phyloP scores from a whole-genome alignment of 1,140 invertebrate genomes.

The Rhagoletis zephyria region DNA sequence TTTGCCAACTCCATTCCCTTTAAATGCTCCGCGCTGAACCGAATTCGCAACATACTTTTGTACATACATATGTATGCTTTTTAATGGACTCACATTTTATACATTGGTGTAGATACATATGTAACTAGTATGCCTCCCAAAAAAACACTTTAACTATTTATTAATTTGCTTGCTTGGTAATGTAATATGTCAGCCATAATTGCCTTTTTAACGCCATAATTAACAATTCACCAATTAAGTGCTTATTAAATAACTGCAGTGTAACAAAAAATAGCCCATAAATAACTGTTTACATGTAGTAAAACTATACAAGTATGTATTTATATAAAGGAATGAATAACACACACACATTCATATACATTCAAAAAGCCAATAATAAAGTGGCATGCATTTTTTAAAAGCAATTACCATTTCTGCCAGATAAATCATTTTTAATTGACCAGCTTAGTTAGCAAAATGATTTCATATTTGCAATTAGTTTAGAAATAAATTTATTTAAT shows the following conservation, averaged over 20 bases:
- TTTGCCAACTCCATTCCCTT: no score
- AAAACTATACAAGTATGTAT: no score
- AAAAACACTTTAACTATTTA: neutral
- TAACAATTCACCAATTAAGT: slow-evolving; percentile 42
- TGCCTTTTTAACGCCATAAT: slow-evolving; percentile 51
- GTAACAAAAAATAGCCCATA: neutral
- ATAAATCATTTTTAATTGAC: slow-evolving; percentile 35
- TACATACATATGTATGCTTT: no score
- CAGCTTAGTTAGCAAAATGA: slow-evolving; percentile 28
- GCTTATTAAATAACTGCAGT: slow-evolving; percentile 33
- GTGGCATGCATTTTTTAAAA: neutral
- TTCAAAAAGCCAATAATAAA: slow-evolving; percentile 40
- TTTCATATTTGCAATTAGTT: neutral
- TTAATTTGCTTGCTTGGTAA: slow-evolving; percentile 33
- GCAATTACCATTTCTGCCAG: slow-evolving; percentile 8
- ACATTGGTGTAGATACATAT: no score
- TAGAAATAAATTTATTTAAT: no score
- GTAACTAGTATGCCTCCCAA: no score
- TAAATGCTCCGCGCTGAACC: no score
- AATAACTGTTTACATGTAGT: neutral
- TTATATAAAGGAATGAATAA: neutral
- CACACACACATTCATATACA: neutral
- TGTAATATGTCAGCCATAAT: slow-evolving; percentile 2
- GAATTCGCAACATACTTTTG: no score
- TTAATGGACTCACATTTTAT: no score